Percentiles rank a stretch among this genome's conserved stretches.
Conservation (phyloP, 2,888 invertebrate genomes). For the Tetanocera ferruginea region DNA sequence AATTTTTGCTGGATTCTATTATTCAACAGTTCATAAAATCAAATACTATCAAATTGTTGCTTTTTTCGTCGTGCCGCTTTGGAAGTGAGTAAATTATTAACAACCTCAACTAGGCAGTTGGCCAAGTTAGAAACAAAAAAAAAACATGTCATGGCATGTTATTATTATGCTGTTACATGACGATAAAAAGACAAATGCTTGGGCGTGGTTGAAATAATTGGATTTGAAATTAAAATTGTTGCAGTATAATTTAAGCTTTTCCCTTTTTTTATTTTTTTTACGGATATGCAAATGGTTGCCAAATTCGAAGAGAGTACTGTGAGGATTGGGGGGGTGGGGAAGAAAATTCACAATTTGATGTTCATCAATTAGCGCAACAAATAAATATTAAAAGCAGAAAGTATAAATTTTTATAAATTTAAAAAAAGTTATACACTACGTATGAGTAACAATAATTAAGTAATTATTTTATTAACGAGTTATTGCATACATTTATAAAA, state of each 20-base stretch:
- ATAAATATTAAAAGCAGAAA: background rate
- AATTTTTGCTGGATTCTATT: background rate
- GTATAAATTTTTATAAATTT: background rate
- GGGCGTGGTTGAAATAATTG: background rate
- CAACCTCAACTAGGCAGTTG: background rate
- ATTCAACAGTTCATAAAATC: constrained; percentile 19
- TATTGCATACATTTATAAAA: too few relatives aligned
- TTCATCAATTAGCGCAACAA: background rate
- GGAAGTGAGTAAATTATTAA: background rate
- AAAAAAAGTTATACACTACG: background rate
- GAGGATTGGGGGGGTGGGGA: background rate
- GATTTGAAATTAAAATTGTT: constrained; percentile 2
- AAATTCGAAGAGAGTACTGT: background rate
- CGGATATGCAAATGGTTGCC: background rate
- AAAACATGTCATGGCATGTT: background rate
- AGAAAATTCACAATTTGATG: too few relatives aligned
- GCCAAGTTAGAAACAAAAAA: background rate
- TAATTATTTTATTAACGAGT: too few relatives aligned
- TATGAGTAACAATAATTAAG: too few relatives aligned
- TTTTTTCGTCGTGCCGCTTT: background rate
- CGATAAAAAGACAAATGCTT: background rate
- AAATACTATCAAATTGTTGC: background rate
- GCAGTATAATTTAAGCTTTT: background rate
- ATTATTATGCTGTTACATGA: background rate
- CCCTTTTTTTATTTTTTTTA: background rate